phyloP scores from a whole-genome alignment of 2,888 invertebrate species.

The Tipula vernalis region DNA sequence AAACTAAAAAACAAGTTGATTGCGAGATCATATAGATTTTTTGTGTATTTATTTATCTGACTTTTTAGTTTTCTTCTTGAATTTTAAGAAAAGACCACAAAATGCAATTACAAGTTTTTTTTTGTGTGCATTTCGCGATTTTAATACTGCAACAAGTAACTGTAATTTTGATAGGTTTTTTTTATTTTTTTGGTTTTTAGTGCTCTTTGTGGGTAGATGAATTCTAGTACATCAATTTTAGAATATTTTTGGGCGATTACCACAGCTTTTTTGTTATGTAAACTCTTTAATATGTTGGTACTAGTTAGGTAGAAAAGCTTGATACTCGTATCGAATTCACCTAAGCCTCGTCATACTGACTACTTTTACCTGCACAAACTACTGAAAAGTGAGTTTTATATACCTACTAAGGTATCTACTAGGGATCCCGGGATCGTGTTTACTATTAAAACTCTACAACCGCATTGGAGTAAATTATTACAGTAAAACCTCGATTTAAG shows the following conservation, averaged over 20 bases:
- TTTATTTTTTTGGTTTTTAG: neutral
- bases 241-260: neutral
- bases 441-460: too few species aligned
- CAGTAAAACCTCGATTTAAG: too few species aligned
- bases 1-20: neutral
- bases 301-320: too few species aligned
- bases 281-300: too few species aligned
- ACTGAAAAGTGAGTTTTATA: too few species aligned
- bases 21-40: neutral
- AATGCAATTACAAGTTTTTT: neutral
- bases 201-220: neutral
- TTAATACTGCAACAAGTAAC: neutral
- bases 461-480: too few species aligned
- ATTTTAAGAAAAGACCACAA: neutral
- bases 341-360: too few species aligned
- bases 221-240: neutral
- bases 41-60: neutral
- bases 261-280: neutral
- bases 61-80: neutral
- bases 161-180: neutral
- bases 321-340: too few species aligned
- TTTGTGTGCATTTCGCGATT: neutral
- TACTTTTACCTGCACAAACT: too few species aligned
- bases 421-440: too few species aligned
- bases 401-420: too few species aligned